phyloP scores from a whole-genome alignment of 2,113 vertebrate genomes.

The Probosciger aterrimus region DNA sequence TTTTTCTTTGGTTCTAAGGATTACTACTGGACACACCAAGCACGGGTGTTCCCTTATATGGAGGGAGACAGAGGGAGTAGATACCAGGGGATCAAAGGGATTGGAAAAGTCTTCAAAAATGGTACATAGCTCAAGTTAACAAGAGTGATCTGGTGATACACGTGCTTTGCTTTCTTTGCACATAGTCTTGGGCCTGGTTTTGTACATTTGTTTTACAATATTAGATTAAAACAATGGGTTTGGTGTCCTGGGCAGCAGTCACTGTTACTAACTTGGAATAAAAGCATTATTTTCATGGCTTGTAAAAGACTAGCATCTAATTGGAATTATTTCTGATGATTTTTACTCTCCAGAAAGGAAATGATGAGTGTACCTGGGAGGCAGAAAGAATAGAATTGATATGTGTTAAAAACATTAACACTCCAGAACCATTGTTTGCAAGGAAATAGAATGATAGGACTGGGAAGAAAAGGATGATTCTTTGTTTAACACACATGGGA shows the following conservation, averaged over 20 bases:
- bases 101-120: slow-evolving; percentile 96
- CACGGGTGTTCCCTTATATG: slow-evolving; percentile 96
- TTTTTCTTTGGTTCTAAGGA: slow-evolving; percentile 99
- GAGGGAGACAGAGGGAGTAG: slow-evolving; percentile 95
- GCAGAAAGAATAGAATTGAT: neutral
- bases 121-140: slow-evolving; percentile 69
- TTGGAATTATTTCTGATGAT: neutral
- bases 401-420: neutral
- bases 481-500: neutral
- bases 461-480: neutral
- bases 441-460: neutral
- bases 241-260: neutral
- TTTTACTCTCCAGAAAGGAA: neutral
- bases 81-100: slow-evolving; percentile 86
- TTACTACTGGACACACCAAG: slow-evolving; percentile 99
- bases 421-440: neutral
- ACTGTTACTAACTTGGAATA: neutral
- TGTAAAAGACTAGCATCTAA: neutral
- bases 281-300: neutral
- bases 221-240: neutral
- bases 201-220: neutral
- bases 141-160: neutral
- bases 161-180: neutral
- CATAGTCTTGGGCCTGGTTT: neutral
- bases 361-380: neutral